Conservation (phyloP, 2,888 invertebrate species). For the Bugula neritina region DNA sequence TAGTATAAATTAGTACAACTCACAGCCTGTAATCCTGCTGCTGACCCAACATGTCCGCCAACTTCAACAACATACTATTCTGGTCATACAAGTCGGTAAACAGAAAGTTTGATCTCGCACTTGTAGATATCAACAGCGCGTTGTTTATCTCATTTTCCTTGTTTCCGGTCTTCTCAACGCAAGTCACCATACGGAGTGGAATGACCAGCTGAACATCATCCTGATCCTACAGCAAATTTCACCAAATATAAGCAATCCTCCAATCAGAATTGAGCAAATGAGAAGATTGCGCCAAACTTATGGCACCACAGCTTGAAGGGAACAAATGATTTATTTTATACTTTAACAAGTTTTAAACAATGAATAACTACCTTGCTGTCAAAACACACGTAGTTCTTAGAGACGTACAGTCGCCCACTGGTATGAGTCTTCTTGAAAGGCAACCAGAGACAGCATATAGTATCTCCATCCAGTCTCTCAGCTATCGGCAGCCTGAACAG, state of each 20-base stretch:
- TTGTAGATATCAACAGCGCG: conserved; percentile 75
- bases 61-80: conserved; percentile 80
- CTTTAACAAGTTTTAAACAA: too few relatives aligned
- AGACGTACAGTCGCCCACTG: conserved; percentile 81
- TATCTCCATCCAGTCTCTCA: conserved; percentile 88
- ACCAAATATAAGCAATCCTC: neutral
- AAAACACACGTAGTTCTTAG: conserved; percentile 91
- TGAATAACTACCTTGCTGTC: conserved; percentile 79
- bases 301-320: too few relatives aligned
- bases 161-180: conserved; percentile 70
- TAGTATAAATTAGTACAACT: too few relatives aligned
- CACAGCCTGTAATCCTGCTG: conserved; percentile 40
- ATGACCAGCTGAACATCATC: conserved; percentile 72
- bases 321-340: too few relatives aligned
- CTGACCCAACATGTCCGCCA: conserved; percentile 77
- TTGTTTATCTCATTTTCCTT: conserved; percentile 61
- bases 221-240: conserved; percentile 17
- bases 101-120: conserved; percentile 69
- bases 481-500: conserved; percentile 68
- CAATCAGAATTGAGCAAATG: too few relatives aligned
- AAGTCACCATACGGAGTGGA: conserved; percentile 75
- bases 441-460: conserved; percentile 85
- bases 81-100: conserved; percentile 83
- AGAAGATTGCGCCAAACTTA: too few relatives aligned
- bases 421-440: conserved; percentile 87